phyloP scores from a whole-genome alignment of 2,113 vertebrate species.

The Corythornis vintsioides region DNA sequence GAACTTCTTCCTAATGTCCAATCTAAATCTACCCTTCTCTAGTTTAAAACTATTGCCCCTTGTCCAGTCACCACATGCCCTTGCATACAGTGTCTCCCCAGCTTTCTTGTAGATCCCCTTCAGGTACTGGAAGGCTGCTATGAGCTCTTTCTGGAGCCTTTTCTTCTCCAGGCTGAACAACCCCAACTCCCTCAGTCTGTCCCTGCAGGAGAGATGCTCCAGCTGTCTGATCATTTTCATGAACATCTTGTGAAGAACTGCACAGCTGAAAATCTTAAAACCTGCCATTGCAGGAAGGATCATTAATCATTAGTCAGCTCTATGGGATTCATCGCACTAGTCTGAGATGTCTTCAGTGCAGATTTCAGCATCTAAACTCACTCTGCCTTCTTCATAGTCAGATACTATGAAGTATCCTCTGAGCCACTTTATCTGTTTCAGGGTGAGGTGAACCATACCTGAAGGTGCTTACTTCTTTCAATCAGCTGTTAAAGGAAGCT shows the following conservation, averaged over 20 bases:
- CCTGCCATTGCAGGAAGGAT: not conserved
- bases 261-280: not conserved
- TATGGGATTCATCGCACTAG: not conserved
- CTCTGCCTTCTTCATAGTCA: not conserved
- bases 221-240: no score
- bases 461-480: not conserved
- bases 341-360: not conserved
- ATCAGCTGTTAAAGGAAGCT: not conserved
- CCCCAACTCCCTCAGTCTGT: no score
- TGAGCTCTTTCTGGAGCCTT: no score
- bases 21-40: no score
- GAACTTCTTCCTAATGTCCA: no score
- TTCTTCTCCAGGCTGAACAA: no score
- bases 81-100: no score
- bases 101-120: no score
- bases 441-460: not conserved
- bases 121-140: no score
- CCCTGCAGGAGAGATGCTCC: no score
- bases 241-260: not conserved
- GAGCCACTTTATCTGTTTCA: not conserved
- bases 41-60: no score
- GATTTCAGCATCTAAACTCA: not conserved
- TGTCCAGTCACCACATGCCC: no score
- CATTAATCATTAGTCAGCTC: not conserved
- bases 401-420: not conserved